These are phyloP conservation scores for Hyposoter dolosus DNA, from an alignment of 2,888 invertebrate genomes.

Conservation along the genomic window DNA sequence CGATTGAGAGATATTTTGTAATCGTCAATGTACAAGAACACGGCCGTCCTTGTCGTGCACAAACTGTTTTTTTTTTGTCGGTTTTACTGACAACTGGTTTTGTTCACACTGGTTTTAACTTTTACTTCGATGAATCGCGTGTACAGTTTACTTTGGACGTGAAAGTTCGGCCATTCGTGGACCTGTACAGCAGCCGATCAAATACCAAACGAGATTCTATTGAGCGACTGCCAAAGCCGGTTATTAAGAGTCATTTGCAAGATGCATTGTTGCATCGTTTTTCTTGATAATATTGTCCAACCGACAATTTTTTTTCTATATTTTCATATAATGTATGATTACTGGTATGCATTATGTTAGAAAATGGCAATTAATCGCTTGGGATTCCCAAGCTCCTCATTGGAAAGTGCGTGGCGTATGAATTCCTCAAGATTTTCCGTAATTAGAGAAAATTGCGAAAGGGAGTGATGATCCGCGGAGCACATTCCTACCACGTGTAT, in stretches of 20 bases:
- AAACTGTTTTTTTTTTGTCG: slow-evolving; percentile 22
- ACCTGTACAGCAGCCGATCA: slow-evolving; percentile 30
- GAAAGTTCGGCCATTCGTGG: slow-evolving; percentile 51
- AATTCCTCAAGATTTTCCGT: slow-evolving; percentile 39
- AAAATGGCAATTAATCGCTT: slow-evolving; percentile 19
- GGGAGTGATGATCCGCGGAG: slow-evolving; percentile 18
- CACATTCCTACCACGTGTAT: neutral
- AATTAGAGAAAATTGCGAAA: slow-evolving; percentile 51
- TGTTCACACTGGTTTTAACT: slow-evolving; percentile 38
- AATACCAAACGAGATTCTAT: slow-evolving; percentile 32
- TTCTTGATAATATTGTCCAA: neutral
- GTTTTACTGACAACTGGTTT: slow-evolving; percentile 28
- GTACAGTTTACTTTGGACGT: slow-evolving; percentile 47
- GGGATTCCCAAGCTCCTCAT: slow-evolving; percentile 21
- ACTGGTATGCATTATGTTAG: neutral
- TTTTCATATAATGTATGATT: neutral
- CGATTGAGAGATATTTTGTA: slow-evolving; percentile 10
- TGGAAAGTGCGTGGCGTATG: slow-evolving; percentile 23
- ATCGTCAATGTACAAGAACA: slow-evolving; percentile 8
- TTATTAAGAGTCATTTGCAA: slow-evolving; percentile 26
- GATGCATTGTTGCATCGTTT: slow-evolving; percentile 15
- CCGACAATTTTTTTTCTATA: neutral
- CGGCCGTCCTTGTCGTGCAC: slow-evolving; percentile 17
- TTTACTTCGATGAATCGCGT: slow-evolving; percentile 54
- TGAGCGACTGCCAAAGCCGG: slow-evolving; percentile 25